Evolutionary conservation across 37 sponge, comb jelly and placozoan species (phyloP), one percentile per base, ranked within the genome.

Genomic region (Axinella damicornis): DNA sequence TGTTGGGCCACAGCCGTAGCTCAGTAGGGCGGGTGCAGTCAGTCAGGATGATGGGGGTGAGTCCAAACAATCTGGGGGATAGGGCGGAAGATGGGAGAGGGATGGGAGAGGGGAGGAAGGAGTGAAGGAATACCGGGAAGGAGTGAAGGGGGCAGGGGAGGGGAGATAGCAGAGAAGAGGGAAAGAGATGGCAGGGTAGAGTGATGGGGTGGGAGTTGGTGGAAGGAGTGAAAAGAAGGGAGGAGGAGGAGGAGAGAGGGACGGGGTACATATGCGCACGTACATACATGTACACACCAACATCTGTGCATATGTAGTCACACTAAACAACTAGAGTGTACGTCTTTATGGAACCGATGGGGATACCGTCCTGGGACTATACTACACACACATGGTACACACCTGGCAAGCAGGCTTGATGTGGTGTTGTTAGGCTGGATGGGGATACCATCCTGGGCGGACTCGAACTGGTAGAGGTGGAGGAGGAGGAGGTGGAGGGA

Each of bases 401-500:
- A 90, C 91, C 83, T 66, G n/a, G 75, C 83, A 13, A 92, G 35
- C 25, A 79, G 37, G 37, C 88, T 87, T 13, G 37, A 11, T n/a
- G 67, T 73, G 24, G 74, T 73, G 46, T 69, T 64, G 30, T n/a
- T 2, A 0, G 82, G 77, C 27, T 17, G 14, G 6, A 83, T 6
- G 5, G 67, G 83, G 36, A 87, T 73, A 0, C 34, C 22, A 12
- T 62, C 27, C 69, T 89, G 94, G 0, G 67, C 82, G 24, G 73
- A 53, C n/a, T 85, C 65, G 46, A 95, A 86, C 84, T 95, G 96
- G 68, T 86, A 95, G 37, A 95, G 74, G 72, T 95, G 80, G 52
- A 95, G 68, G 24, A 79, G 40, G 16, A 95, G 38, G 28, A 95
- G 76, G 74, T 95, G 96, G 21, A 88, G 34, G 20, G 80, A 77